Percentiles rank a stretch among this genome's conserved stretches.
These are phyloP conservation scores for Xestia xanthographa DNA, from an alignment of 2,888 invertebrate genomes.

Conservation along the genomic window DNA sequence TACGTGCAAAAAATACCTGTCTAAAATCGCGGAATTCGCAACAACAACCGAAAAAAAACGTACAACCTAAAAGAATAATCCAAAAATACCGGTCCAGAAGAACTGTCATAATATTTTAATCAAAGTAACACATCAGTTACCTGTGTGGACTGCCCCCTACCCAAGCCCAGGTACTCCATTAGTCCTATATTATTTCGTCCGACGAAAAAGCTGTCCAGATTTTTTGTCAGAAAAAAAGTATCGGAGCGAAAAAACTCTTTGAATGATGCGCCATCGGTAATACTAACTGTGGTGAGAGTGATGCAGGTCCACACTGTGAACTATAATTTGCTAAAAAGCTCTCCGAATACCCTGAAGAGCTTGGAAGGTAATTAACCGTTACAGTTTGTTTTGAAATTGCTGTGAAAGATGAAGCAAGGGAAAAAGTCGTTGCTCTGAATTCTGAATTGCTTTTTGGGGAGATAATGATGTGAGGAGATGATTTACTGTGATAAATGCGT, in stretches of 20 bases:
- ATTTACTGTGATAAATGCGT: slow-evolving; percentile 31
- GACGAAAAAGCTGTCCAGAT: slow-evolving; percentile 66
- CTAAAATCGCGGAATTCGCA: slow-evolving; percentile 20
- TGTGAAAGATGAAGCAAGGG: slow-evolving; percentile 47
- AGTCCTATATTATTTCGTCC: slow-evolving; percentile 65
- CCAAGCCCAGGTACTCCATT: slow-evolving; percentile 60
- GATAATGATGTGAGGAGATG: slow-evolving; percentile 44
- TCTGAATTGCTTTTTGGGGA: slow-evolving; percentile 31
- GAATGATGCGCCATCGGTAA: slow-evolving; percentile 69
- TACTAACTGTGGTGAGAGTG: slow-evolving; percentile 48
- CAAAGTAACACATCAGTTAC: slow-evolving; percentile 65
- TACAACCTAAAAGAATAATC: slow-evolving; percentile 12
- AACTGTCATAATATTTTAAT: slow-evolving; percentile 69
- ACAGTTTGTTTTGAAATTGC: slow-evolving; percentile 66
- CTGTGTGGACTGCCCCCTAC: slow-evolving; percentile 59
- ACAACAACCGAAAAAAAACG: slow-evolving; percentile 9
- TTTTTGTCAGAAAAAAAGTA: slow-evolving; percentile 57
- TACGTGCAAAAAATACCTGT: slow-evolving; percentile 4
- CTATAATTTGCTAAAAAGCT: slow-evolving; percentile 69
- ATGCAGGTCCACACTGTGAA: slow-evolving; percentile 47
- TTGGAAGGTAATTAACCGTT: slow-evolving; percentile 54
- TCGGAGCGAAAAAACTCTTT: slow-evolving; percentile 64
- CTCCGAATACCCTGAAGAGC: slow-evolving; percentile 42
- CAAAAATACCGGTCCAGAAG: slow-evolving; percentile 28
- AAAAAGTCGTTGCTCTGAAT: slow-evolving; percentile 36